Percentiles rank a stretch among this genome's conserved stretches.
Conservation (phyloP, 2,888 invertebrate genomes). For the Rhagophthalmus giganteus region DNA sequence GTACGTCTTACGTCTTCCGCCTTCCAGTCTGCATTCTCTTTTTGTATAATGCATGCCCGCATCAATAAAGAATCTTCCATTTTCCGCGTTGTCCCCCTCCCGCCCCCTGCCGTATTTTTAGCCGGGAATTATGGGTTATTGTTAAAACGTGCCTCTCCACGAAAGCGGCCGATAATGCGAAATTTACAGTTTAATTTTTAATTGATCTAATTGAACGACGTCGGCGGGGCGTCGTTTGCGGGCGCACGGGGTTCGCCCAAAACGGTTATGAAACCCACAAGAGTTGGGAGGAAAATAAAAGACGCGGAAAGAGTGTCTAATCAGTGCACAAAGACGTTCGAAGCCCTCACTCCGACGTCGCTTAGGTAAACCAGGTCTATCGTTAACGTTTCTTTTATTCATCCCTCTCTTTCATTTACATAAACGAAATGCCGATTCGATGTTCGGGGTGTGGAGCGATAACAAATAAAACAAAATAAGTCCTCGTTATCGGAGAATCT, state of each 20-base stretch:
- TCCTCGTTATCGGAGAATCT: no score
- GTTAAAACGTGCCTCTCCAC: conserved; percentile 24
- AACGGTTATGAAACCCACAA: conserved; percentile 16
- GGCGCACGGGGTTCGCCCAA: conserved; percentile 7
- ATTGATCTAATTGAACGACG: conserved; percentile 7
- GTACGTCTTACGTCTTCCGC: no score
- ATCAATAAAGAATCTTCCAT: conserved; percentile 22
- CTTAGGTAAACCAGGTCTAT: conserved; percentile 32
- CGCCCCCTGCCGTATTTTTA: conserved; percentile 22
- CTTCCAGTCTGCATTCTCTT: no score
- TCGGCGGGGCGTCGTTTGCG: not conserved
- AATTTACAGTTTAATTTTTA: conserved; percentile 5
- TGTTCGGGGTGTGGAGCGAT: conserved; percentile 7
- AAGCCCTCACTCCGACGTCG: conserved; percentile 21
- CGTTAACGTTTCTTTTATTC: conserved; percentile 31
- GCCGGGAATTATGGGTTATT: conserved; percentile 23
- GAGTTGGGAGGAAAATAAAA: conserved; percentile 20
- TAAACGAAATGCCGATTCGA: conserved; percentile 18
- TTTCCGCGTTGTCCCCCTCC: conserved; percentile 24
- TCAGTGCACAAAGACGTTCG: conserved; percentile 27
- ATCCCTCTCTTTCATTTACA: conserved; percentile 27
- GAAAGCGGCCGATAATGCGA: no score
- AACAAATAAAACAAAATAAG: conserved; percentile 15
- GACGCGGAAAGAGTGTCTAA: conserved; percentile 22
- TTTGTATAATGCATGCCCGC: no score